Evolutionary conservation across 2,797 vertebrate genomes (phyloP), one percentile per base, ranked within the genome.

Genomic region (Podarcis lilfordi): DNA sequence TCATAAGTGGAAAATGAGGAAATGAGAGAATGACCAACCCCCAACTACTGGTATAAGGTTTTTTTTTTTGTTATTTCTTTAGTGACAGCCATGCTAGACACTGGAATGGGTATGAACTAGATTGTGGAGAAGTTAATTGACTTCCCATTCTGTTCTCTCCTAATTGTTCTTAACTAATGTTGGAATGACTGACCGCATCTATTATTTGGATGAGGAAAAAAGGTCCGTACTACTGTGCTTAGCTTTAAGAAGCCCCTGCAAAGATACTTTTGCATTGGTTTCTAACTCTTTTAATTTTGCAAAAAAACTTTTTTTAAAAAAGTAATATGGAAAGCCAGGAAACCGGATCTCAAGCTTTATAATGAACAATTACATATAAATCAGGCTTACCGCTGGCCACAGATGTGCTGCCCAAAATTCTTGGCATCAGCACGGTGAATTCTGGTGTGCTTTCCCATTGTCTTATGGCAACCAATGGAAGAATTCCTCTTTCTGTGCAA

Each of bases 381-480:
- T 80, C 86, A 85, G 89, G 81, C 82, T 87, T 89, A 91, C 88
- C 0, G 0, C 27, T 80, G 76, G 86, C 80, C 85, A 37, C 89
- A 86, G 79, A 86, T 84, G 3, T 35, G 45, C 83, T 84, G 80
- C 88, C 91, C 77, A 80, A 88, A 89, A 79, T 90, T 89, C n/a
- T 88, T 94, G 76, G 66, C 74, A 0, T 0, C 43, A 72, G 85
- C 72, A 45, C 0, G 82, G 43, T 89, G 87, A 92, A 82, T 95
- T 88, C 89, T 93, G 92, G 89, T 85, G 37, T 59, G 32, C 87
- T 92, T 92, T 78, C 94, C 89, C 87, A 87, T 84, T 89, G 92
- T 84, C 82, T 94, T 92, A 91, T 43, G 92, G 89, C 71, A 92
- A 89, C 87, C 74, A 92, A 64, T 84, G 89, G 8, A 89, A 90